Evolutionary conservation across 2,888 invertebrate genomes (phyloP).

Genomic region (Bedellia somnulentella): DNA sequence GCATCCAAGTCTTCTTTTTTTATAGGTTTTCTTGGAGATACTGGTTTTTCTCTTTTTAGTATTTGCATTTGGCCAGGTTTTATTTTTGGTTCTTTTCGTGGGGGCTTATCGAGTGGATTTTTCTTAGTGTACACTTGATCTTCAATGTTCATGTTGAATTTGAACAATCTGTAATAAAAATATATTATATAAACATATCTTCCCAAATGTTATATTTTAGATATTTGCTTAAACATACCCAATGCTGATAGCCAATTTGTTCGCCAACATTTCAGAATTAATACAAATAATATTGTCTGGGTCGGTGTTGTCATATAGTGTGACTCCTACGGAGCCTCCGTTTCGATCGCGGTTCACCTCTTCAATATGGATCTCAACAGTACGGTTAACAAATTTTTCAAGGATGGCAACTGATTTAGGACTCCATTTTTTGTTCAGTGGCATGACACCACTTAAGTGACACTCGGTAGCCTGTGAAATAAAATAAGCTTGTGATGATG

Average conservation of each 20-base stretch:
- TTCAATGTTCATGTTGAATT: conserved; percentile 25
- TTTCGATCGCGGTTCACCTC: conserved; percentile 18
- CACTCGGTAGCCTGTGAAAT: conserved; percentile 34
- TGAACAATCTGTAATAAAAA: conserved; percentile 23
- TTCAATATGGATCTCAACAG: conserved; percentile 29
- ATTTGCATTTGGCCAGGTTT: conserved; percentile 15
- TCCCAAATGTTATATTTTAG: conserved; percentile 1
- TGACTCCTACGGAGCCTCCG: conserved; percentile 29
- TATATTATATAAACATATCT: no score
- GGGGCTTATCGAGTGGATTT: conserved; percentile 18
- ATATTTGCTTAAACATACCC: conserved; percentile 21
- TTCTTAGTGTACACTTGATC: conserved; percentile 24
- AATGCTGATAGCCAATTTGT: conserved; percentile 36
- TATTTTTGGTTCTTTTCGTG: conserved; percentile 9
- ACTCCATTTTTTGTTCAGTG: conserved; percentile 36
- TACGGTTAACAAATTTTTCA: conserved; percentile 17
- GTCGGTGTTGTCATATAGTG: conserved; percentile 24
- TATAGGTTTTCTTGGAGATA: conserved; percentile 6
- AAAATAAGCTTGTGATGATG: background rate
- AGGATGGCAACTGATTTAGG: conserved; percentile 28
- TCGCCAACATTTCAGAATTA: conserved; percentile 37
- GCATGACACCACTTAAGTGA: conserved; percentile 38
- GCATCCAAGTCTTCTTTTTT: conserved; percentile 26
- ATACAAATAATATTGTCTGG: conserved; percentile 25
- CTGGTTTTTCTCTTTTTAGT: conserved; percentile 13